Percentiles rank a stretch among this genome's conserved stretches.
Evolutionary conservation across 2,888 invertebrate species (phyloP).

Genomic region (Morpho deidamia): DNA sequence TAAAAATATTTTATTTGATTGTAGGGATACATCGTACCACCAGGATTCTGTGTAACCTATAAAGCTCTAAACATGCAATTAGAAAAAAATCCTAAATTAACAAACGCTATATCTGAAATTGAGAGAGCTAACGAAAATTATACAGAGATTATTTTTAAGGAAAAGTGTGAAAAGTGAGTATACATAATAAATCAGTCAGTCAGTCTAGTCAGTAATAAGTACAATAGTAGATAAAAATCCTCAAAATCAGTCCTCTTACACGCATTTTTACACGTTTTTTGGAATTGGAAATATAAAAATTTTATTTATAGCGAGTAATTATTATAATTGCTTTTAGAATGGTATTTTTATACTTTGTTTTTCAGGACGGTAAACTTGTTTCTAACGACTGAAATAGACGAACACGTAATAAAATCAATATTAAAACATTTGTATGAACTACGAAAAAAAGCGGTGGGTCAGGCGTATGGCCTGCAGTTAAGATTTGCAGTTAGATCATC

Average conservation of each 20-base stretch:
- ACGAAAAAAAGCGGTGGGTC: constrained; percentile 38
- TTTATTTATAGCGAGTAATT: not conserved
- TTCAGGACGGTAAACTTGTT: constrained; percentile 67
- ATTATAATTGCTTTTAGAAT: not conserved
- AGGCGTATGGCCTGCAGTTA: constrained; percentile 43
- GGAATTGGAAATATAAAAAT: not conserved
- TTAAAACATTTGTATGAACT: constrained; percentile 44
- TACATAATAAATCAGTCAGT: constrained; percentile 2
- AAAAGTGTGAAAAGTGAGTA: constrained; percentile 65
- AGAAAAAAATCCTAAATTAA: constrained; percentile 57
- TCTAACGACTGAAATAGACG: constrained; percentile 47
- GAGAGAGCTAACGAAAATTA: constrained; percentile 71
- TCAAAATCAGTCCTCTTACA: too few species aligned
- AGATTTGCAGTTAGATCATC: constrained; percentile 83
- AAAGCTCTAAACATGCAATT: constrained; percentile 80
- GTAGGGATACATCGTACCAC: constrained; percentile 80
- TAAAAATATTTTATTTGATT: constrained; percentile 4
- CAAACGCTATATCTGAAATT: constrained; percentile 65
- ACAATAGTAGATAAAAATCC: too few species aligned
- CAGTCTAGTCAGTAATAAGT: too few species aligned
- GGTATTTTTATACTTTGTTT: too few species aligned
- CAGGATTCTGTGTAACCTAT: constrained; percentile 84
- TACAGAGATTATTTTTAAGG: constrained; percentile 63
- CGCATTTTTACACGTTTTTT: not conserved
- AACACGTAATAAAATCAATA: constrained; percentile 54